phyloP scores from a whole-genome alignment of 1,140 invertebrate species.

The Homalodisca vitripennis region DNA sequence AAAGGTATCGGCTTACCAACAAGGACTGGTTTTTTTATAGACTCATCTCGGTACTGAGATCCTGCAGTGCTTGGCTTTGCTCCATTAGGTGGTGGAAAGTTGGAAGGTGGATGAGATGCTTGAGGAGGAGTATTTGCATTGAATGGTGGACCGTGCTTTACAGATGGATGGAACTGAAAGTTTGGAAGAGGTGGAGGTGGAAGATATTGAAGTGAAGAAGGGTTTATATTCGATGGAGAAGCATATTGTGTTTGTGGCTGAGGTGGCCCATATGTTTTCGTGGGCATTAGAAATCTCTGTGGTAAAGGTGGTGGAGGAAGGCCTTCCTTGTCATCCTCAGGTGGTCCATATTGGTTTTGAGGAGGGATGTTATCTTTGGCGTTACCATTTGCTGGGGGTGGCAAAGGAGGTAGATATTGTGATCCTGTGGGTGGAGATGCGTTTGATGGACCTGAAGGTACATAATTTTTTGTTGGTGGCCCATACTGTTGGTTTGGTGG shows the following conservation, averaged over 20 bases:
- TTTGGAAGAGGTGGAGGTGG: background rate
- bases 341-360: background rate
- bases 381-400: slow-evolving; percentile 14
- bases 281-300: background rate
- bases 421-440: too few species aligned
- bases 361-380: background rate
- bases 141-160: slow-evolving; percentile 16
- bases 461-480: too few species aligned
- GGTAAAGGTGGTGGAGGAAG: slow-evolving; percentile 10
- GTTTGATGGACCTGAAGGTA: too few species aligned
- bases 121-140: background rate
- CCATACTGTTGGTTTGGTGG: too few species aligned
- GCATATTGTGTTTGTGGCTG: slow-evolving; percentile 4
- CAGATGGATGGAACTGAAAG: background rate
- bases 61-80: background rate
- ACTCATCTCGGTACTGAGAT: slow-evolving; percentile 3
- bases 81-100: background rate
- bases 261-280: slow-evolving; percentile 11
- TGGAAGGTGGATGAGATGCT: background rate
- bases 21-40: slow-evolving; percentile 10
- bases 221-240: slow-evolving; percentile 6
- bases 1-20: slow-evolving; percentile 27
- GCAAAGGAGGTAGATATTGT: too few species aligned
- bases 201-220: background rate
- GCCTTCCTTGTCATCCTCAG: background rate